Base-by-base conservation (phyloP, 2,888 invertebrate genomes). In the Drosophila mulleri region DNA sequence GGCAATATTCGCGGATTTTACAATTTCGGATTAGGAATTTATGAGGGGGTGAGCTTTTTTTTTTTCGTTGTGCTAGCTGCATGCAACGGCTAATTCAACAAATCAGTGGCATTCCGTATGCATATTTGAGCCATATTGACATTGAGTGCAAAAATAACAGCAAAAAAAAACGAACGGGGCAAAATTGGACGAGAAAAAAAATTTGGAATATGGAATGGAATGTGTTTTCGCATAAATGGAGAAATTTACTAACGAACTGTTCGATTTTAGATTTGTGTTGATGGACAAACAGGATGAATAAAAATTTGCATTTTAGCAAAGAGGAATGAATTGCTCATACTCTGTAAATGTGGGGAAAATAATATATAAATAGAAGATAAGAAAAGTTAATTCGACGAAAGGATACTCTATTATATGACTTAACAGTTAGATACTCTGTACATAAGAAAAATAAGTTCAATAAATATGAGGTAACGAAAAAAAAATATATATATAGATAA, bases 51-150 rank as follows among this genome's bases (percentile, higher is more conserved):
- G 11, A n/a, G 37, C 20, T 18, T 37, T 7, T 16, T n/a, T n/a
- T 16, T 26, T 29, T 32, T 26, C 29, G 50, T 35, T 52, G 29
- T 16, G 59, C 0, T 12, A 18, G n/a, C 45, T 61, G 44, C 45
- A 52, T 60, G 66, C 71, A 18, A 63, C 29, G 61, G 75, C 60
- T 64, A 68, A 65, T 65, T 56, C 61, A 70, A 64, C 65, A 72
- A 79, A 78, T 75, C 78, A 67, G 70, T 72, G 59, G 67, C 69
- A 75, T 70, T 72, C 62, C 39, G 41, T 47, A 69, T 72, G 75
- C 75, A 75, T 78, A 78, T 78, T 71, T 68, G 62, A 64, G 60
- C 71, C 67, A 41, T 75, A 67, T 71, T 71, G 56, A 70, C 75
- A 60, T 54, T 50, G n/a, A 44, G 54, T 29, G 32, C 53, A 20